phyloP scores from a whole-genome alignment of 2,113 vertebrate genomes.

The Gallinago undulata region DNA sequence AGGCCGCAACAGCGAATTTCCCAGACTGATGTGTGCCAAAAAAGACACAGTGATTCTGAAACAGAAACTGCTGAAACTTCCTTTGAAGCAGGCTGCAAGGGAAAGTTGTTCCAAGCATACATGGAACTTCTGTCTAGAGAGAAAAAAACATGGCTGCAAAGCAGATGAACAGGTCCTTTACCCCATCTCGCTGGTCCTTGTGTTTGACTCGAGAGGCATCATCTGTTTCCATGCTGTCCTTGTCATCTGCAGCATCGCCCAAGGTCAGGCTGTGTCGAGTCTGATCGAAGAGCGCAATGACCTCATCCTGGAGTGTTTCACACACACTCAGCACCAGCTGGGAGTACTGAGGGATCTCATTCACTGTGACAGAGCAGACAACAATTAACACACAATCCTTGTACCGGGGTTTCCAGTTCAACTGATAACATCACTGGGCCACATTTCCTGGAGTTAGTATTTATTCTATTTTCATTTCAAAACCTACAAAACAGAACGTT shows the following conservation, averaged over 20 bases:
- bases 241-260: conserved; percentile 78
- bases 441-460: background rate
- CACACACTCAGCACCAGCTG: conserved; percentile 92
- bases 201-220: conserved; percentile 77
- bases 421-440: background rate
- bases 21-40: background rate
- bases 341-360: conserved; percentile 91
- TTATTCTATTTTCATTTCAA: background rate
- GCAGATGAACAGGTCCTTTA: conserved; percentile 41
- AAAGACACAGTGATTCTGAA: background rate
- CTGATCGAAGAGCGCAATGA: conserved; percentile 85
- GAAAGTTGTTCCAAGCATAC: background rate
- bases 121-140: background rate
- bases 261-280: conserved; percentile 81
- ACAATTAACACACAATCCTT: background rate
- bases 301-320: conserved; percentile 91
- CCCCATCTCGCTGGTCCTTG: conserved; percentile 94
- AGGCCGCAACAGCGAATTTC: background rate
- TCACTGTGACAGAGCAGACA: conserved; percentile 71
- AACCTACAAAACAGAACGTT: background rate
- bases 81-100: background rate
- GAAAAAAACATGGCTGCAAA: background rate
- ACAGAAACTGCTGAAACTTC: background rate
- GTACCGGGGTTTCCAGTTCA: background rate
- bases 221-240: conserved; percentile 97